Conservation (phyloP, 2,888 invertebrate genomes). For the Adelphocoris suturalis region DNA sequence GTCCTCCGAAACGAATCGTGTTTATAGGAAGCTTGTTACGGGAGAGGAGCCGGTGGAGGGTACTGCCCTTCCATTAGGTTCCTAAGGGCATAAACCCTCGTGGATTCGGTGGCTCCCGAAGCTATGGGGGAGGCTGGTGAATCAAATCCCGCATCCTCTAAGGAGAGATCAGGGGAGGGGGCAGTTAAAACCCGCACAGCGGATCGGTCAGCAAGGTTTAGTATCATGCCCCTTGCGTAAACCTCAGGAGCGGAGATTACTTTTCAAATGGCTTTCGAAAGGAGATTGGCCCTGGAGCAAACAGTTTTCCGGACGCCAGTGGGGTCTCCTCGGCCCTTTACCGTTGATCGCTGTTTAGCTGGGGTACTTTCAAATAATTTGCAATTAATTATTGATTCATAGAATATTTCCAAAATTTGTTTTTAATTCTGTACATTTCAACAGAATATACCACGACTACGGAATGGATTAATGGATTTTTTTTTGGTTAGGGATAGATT, state of each 20-base stretch:
- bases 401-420: no score
- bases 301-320: slow-evolving; percentile 28
- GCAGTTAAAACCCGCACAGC: slow-evolving; percentile 51
- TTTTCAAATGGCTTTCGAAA: slow-evolving; percentile 56
- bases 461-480: no score
- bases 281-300: slow-evolving; percentile 4
- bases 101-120: slow-evolving; percentile 52
- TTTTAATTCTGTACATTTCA: no score
- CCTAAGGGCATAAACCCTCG: slow-evolving; percentile 50
- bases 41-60: neutral
- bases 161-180: neutral
- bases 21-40: slow-evolving; percentile 68
- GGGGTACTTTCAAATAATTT: no score
- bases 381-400: no score
- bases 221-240: slow-evolving; percentile 63
- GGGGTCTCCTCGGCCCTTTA: neutral
- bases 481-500: no score
- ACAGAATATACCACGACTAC: no score
- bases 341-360: no score
- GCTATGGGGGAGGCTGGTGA: slow-evolving; percentile 17
- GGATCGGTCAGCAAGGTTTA: slow-evolving; percentile 55
- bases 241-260: slow-evolving; percentile 59
- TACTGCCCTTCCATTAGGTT: slow-evolving; percentile 54
- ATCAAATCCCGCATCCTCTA: slow-evolving; percentile 49
- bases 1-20: slow-evolving; percentile 66